Conservation (phyloP, 2,797 vertebrate genomes). For the Phalloptychus januarius region DNA sequence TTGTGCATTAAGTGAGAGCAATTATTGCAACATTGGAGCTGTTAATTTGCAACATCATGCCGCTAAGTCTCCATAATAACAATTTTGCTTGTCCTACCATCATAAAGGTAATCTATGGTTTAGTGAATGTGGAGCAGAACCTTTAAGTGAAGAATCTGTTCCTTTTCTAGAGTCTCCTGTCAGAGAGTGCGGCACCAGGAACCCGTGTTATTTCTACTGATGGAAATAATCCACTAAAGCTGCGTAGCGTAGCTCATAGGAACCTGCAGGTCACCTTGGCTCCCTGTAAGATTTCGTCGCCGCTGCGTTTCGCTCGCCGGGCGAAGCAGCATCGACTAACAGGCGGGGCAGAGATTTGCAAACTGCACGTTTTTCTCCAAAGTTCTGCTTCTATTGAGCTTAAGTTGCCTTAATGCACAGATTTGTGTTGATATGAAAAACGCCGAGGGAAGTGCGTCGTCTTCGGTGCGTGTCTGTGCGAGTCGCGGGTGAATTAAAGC, state of each 20-base stretch:
- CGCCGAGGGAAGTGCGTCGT: not conserved
- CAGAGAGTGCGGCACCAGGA: too few species aligned
- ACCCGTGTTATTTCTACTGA: not conserved
- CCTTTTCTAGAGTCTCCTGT: too few species aligned
- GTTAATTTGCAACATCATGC: not conserved
- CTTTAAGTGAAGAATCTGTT: not conserved
- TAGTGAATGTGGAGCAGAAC: not conserved
- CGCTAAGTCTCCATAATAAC: not conserved
- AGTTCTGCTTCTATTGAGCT: slow-evolving; percentile 24
- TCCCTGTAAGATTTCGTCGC: not conserved
- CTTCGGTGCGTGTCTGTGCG: slow-evolving; percentile 14
- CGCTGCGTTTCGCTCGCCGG: slow-evolving; percentile 10
- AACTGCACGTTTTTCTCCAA: slow-evolving; percentile 20
- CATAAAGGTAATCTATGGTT: not conserved
- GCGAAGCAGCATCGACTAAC: not conserved
- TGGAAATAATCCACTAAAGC: not conserved
- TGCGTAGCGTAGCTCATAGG: not conserved
- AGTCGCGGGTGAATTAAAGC: not conserved
- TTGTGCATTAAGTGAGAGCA: not conserved
- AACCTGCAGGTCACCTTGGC: not conserved
- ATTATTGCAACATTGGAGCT: not conserved
- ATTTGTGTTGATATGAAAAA: slow-evolving; percentile 15
- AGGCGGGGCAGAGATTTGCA: not conserved
- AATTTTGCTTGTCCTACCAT: not conserved
- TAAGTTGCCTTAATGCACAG: slow-evolving; percentile 58